Evolutionary conservation across 2,113 vertebrate genomes (phyloP).

Genomic region (Oryzias melastigma): DNA sequence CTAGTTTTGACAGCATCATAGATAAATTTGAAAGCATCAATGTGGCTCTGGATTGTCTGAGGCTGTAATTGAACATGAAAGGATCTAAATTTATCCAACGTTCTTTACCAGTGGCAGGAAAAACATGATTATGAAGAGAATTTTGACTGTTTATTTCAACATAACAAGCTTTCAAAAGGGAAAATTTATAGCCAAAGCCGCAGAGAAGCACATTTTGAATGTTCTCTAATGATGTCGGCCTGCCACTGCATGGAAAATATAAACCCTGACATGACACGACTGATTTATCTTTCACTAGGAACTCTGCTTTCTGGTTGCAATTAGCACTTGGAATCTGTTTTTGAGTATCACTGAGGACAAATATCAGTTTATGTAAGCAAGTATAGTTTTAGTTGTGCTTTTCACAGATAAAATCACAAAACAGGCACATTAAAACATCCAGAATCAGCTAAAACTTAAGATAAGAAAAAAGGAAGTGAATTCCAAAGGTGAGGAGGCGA

Average conservation of each 20-base stretch:
- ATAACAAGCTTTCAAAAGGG: constrained; percentile 1
- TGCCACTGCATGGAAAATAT: constrained; percentile 27
- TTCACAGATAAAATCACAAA: too few species aligned
- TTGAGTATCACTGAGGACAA: not conserved
- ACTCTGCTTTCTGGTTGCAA: constrained; percentile 29
- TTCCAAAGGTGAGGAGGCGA: too few species aligned
- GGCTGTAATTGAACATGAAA: not conserved
- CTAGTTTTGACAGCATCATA: not conserved
- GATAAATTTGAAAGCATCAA: not conserved
- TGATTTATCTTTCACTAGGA: constrained; percentile 30
- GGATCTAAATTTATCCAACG: not conserved
- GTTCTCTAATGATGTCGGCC: constrained; percentile 5
- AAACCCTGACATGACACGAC: constrained; percentile 22
- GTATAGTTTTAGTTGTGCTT: not conserved
- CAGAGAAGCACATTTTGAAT: constrained; percentile 3
- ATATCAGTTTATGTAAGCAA: not conserved
- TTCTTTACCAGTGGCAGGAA: not conserved
- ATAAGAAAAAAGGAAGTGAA: too few species aligned
- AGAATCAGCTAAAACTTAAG: too few species aligned
- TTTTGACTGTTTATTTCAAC: not conserved
- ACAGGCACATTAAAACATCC: too few species aligned
- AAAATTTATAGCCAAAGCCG: constrained; percentile 16
- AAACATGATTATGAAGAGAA: not conserved
- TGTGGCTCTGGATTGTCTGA: not conserved
- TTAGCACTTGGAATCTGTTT: constrained; percentile 23